phyloP scores from a whole-genome alignment of 2,797 vertebrate genomes.

The Phataginus tricuspis region DNA sequence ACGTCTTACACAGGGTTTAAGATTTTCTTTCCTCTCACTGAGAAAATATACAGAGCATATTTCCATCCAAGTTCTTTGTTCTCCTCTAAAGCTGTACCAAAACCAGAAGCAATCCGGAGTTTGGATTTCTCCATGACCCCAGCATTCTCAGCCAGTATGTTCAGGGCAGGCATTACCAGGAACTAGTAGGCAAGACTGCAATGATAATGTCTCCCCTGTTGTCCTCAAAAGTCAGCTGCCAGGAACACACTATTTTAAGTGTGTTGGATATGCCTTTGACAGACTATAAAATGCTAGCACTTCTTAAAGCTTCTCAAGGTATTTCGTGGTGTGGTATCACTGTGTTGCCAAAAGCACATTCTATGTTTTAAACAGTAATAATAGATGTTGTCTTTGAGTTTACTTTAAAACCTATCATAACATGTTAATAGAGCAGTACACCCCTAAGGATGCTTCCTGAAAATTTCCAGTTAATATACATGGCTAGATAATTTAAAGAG shows the following conservation, averaged over 20 bases:
- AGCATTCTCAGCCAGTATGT: neutral
- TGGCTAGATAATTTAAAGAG: neutral
- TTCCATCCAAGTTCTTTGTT: neutral
- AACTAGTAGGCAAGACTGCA: neutral
- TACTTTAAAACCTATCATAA: neutral
- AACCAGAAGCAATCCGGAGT: neutral
- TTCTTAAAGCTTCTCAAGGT: neutral
- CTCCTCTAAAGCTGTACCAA: neutral
- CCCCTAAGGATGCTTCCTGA: neutral
- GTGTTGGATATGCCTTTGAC: neutral
- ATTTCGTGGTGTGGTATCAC: neutral
- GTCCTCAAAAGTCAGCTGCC: neutral
- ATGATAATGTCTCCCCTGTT: neutral
- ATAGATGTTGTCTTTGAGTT: neutral
- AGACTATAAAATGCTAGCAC: neutral
- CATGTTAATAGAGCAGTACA: neutral
- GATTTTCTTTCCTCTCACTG: neutral
- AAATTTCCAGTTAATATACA: neutral
- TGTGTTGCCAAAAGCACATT: neutral
- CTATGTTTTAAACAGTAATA: neutral
- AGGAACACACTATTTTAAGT: neutral
- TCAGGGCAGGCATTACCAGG: neutral
- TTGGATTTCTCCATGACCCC: neutral
- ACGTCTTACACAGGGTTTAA: neutral
- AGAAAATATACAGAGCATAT: neutral